Percentiles rank a stretch among this genome's conserved stretches.
Evolutionary conservation across 2,113 vertebrate species (phyloP).

Genomic region (Cavia aperea): DNA sequence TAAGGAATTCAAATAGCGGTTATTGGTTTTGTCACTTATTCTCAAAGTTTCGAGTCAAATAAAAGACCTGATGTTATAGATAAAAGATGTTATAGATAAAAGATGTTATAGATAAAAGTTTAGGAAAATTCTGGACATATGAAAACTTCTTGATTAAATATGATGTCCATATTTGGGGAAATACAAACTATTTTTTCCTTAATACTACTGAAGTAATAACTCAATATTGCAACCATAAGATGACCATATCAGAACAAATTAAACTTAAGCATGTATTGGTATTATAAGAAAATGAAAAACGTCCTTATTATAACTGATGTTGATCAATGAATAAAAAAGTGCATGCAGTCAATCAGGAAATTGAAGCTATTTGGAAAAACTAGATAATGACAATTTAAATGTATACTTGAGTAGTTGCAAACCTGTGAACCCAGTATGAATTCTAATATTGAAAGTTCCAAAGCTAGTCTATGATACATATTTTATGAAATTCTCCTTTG

Average conservation of each 20-base stretch:
- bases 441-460: slow-evolving; percentile 45
- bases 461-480: slow-evolving; percentile 34
- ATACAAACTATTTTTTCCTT: not conserved
- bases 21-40: not conserved
- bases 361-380: not conserved
- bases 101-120: not conserved
- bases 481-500: slow-evolving; percentile 53
- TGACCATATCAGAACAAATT: not conserved
- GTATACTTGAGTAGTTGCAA: not conserved
- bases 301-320: not conserved
- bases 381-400: not conserved
- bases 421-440: not conserved
- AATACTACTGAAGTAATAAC: not conserved
- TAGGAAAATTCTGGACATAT: not conserved
- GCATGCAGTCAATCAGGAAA: not conserved
- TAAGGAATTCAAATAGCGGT: not conserved
- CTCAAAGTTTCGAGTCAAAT: not conserved
- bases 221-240: not conserved
- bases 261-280: not conserved
- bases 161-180: not conserved
- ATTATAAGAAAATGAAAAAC: not conserved
- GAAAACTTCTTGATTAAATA: not conserved
- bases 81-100: not conserved
- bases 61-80: not conserved
- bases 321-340: not conserved